Conservation (phyloP, 2,888 invertebrate species). For the Parnassius apollo region DNA sequence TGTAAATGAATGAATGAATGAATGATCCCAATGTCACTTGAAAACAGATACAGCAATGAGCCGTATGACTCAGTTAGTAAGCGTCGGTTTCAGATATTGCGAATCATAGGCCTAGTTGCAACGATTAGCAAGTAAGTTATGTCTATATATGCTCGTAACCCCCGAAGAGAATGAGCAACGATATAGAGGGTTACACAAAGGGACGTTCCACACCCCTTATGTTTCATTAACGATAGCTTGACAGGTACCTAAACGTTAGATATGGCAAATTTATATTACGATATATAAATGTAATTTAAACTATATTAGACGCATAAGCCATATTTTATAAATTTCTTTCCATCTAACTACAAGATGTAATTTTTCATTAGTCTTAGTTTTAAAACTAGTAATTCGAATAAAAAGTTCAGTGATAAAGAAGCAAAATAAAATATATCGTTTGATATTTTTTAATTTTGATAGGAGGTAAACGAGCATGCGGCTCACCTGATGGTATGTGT, state of each 20-base stretch:
- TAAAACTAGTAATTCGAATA: too few relatives aligned
- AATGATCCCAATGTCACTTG: too few relatives aligned
- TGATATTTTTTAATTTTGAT: too few relatives aligned
- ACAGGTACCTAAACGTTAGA: slow-evolving; percentile 48
- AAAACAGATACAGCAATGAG: neutral
- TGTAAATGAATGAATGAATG: too few relatives aligned
- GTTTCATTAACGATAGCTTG: slow-evolving; percentile 75
- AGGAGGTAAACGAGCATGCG: too few relatives aligned
- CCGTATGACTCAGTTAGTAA: slow-evolving; percentile 16
- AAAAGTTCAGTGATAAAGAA: too few relatives aligned
- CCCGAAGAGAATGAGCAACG: slow-evolving; percentile 52
- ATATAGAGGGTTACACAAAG: slow-evolving; percentile 55
- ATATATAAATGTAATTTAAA: neutral
- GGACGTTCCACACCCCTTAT: slow-evolving; percentile 72
- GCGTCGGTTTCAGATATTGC: slow-evolving; percentile 7
- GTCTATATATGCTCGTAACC: slow-evolving; percentile 55
- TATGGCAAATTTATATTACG: slow-evolving; percentile 16
- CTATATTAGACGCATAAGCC: neutral
- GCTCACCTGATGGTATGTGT: too few relatives aligned
- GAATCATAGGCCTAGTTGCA: slow-evolving; percentile 34
- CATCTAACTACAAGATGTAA: too few relatives aligned
- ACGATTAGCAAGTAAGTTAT: slow-evolving; percentile 53
- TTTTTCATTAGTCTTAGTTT: too few relatives aligned
- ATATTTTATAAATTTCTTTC: too few relatives aligned
- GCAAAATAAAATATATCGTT: too few relatives aligned